Conservation (phyloP, 2,797 vertebrate species). For the Acanthornis magna region DNA sequence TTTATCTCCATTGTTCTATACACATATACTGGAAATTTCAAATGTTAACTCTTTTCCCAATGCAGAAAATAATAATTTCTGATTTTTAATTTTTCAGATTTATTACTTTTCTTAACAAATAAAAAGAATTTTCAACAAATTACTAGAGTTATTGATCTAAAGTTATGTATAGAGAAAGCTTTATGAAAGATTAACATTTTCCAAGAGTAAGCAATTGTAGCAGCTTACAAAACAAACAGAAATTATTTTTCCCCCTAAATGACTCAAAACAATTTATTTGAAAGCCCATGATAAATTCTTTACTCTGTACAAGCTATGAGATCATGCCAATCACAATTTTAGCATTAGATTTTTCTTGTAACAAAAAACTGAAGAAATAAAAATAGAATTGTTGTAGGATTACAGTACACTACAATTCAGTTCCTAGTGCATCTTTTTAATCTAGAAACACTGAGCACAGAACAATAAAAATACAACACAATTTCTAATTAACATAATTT, state of each 20-base stretch:
- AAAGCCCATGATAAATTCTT: not conserved
- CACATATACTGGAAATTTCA: not conserved
- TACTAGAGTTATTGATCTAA: not conserved
- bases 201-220: not conserved
- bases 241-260: not conserved
- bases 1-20: not conserved
- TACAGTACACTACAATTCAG: not conserved
- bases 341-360: not conserved
- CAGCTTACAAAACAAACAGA: not conserved
- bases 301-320: not conserved
- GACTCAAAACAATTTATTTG: not conserved
- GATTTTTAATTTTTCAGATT: conserved; percentile 31
- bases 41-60: not conserved
- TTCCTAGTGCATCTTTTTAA: not conserved
- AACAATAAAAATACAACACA: conserved; percentile 7
- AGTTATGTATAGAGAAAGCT: not conserved
- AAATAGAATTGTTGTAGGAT: conserved; percentile 9
- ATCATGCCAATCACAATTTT: not conserved
- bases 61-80: not conserved
- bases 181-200: not conserved
- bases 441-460: conserved; percentile 42
- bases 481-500: conserved; percentile 8
- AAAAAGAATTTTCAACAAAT: not conserved
- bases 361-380: conserved; percentile 51
- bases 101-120: not conserved